Evolutionary conservation across 2,113 vertebrate species (phyloP).

Genomic region (Neoarius graeffei): DNA sequence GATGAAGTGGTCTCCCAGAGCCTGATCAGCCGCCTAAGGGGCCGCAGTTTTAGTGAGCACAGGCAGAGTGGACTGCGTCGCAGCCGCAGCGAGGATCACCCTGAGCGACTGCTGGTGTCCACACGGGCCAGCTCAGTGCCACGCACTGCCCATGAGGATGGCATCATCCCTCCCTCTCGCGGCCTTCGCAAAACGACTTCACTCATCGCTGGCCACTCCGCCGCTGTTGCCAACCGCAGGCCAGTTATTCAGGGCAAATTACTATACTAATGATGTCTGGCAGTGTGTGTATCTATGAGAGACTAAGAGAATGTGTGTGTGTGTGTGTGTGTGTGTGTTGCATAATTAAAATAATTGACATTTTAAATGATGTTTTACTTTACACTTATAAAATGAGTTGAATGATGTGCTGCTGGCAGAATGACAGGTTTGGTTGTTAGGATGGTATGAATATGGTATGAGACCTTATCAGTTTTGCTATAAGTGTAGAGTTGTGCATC

Average conservation of each 20-base stretch:
- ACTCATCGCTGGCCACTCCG: slow-evolving; percentile 77
- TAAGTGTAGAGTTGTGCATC: not conserved
- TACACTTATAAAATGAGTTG: not conserved
- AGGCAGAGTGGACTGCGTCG: slow-evolving; percentile 83
- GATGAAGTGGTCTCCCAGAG: slow-evolving; percentile 96
- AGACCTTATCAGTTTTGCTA: not conserved
- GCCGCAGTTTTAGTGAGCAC: slow-evolving; percentile 80
- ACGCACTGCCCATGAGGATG: slow-evolving; percentile 80
- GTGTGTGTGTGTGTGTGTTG: not conserved
- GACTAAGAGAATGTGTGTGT: not conserved
- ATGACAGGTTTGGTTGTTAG: not conserved
- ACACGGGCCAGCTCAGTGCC: slow-evolving; percentile 92
- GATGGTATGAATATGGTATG: not conserved
- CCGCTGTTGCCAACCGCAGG: slow-evolving; percentile 82
- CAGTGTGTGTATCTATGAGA: not conserved
- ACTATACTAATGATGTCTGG: not conserved
- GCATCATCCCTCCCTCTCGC: slow-evolving; percentile 62
- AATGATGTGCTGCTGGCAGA: not conserved
- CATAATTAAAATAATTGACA: not conserved
- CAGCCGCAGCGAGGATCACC: slow-evolving; percentile 92
- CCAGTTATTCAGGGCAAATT: slow-evolving; percentile 53
- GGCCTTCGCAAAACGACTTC: slow-evolving; percentile 86
- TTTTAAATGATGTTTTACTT: not conserved
- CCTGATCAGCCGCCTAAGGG: slow-evolving; percentile 88
- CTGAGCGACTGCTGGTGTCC: slow-evolving; percentile 89